Conservation (phyloP, 2,113 vertebrate genomes). For the Hydrochoerus hydrochaeris region DNA sequence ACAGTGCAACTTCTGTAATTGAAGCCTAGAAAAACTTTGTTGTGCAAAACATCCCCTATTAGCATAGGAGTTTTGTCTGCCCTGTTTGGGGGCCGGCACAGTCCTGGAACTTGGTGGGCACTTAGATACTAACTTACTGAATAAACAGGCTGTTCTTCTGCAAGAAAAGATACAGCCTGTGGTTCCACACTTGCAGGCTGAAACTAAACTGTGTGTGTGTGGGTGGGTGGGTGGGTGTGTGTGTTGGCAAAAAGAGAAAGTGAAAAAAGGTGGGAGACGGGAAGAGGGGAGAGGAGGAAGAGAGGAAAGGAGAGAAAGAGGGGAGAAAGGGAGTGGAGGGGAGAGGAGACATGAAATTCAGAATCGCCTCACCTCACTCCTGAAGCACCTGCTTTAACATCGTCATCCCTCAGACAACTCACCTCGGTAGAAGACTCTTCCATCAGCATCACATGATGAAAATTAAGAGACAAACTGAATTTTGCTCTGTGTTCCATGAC, state of each 20-base stretch:
- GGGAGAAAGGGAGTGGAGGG: background rate
- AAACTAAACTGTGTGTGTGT: background rate
- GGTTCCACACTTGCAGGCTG: background rate
- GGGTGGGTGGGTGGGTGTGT: constrained; percentile 51
- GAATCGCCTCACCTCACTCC: background rate
- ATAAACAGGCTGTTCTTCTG: background rate
- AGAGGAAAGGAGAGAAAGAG: background rate
- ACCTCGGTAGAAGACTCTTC: background rate
- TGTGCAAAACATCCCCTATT: background rate
- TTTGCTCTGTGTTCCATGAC: background rate
- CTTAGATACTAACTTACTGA: background rate
- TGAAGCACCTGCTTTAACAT: background rate
- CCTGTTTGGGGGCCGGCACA: background rate
- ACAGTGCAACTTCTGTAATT: background rate
- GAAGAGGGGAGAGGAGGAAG: background rate
- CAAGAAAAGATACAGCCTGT: background rate
- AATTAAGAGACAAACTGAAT: background rate
- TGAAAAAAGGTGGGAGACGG: too few relatives aligned
- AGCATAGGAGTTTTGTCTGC: background rate
- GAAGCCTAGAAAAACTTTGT: background rate
- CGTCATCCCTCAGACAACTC: background rate
- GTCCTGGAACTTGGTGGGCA: background rate
- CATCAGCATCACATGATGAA: background rate
- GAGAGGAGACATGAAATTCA: background rate
- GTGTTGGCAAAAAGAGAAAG: constrained; percentile 65